Evolutionary conservation across 2,113 vertebrate species (phyloP), one percentile per base, ranked within the genome.

Genomic region (Calypte anna): DNA sequence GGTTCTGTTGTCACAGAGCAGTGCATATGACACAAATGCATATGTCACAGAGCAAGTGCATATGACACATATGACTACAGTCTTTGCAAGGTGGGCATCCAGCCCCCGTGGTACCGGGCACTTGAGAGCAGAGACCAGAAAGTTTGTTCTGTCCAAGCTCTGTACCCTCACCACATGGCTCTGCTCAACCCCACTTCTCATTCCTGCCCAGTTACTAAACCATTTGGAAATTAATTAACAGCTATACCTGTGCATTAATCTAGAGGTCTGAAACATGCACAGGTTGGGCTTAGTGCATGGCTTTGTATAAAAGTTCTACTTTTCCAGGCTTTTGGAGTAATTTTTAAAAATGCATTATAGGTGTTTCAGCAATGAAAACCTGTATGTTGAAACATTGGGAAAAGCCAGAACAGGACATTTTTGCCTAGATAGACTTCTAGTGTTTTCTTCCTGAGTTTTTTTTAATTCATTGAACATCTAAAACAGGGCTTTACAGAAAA

Each of bases 121-220:
- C 44, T 44, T 14, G 3, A 48, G 36, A 64, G 70, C 51, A 28
- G 55, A 69, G n/a, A 55, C 36, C 24, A 12, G 10, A 21, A 19
- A n/a, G 38, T 30, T 69, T 0, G 2, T 31, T 54, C 44, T 80
- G 17, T 30, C 21, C 6, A 3, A 20, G 74, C 68, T 28, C 51
- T 11, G 13, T 36, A 57, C 44, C 40, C 57, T 54, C 1, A 1
- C 44, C 7, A 19, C 1, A 5, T 1, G 3, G 55, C 28, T 30
- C 58, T 22, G 25, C 3, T 24, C 43, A 64, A 9, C 16, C 33
- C 48, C n/a, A 13, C 44, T 48, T 31, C 38, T 66, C 8, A 5
- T 13, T 55, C 33, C 69, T 23, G 53, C 23, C 20, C 23, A 1
- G 30, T 38, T 44, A 33, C 10, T 43, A 23, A 55, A 53, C 11